phyloP scores from a whole-genome alignment of 1,140 invertebrate genomes.

The Diploscapter pachys region DNA sequence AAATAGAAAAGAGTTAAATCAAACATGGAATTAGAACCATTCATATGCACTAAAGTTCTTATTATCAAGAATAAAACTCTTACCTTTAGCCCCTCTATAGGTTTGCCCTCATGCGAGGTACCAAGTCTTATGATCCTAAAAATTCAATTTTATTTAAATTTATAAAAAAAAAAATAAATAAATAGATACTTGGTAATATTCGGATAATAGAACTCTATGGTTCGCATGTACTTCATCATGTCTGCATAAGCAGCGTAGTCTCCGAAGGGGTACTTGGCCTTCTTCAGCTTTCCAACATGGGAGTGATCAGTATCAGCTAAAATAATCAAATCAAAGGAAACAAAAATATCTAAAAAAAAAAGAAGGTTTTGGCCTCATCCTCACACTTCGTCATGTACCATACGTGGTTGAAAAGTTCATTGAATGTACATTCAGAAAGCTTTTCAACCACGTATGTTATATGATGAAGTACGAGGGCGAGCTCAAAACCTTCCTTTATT shows the following conservation, averaged over 20 bases:
- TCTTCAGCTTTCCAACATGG: constrained; percentile 13
- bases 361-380: constrained; percentile 15
- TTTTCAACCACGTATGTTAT: too few species aligned
- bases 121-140: constrained; percentile 46
- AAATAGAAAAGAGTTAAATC: not conserved
- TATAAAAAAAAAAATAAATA: too few species aligned
- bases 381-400: too few species aligned
- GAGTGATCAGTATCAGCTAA: constrained; percentile 24
- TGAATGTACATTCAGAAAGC: too few species aligned
- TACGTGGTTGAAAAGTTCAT: constrained; percentile 1
- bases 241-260: constrained; percentile 46
- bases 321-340: not conserved
- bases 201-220: constrained; percentile 56
- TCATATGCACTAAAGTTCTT: constrained; percentile 12
- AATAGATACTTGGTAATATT: constrained; percentile 38
- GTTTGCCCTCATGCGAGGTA: constrained; percentile 53
- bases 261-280: constrained; percentile 53
- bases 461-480: too few species aligned
- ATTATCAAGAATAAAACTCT: not conserved
- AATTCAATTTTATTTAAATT: too few species aligned
- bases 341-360: constrained; percentile 23
- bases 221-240: constrained; percentile 48
- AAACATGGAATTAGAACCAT: constrained; percentile 11
- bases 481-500: too few species aligned
- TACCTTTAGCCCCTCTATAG: constrained; percentile 55